Evolutionary conservation across 1,140 invertebrate genomes (phyloP).

Genomic region (Paralvinella palmiformis): DNA sequence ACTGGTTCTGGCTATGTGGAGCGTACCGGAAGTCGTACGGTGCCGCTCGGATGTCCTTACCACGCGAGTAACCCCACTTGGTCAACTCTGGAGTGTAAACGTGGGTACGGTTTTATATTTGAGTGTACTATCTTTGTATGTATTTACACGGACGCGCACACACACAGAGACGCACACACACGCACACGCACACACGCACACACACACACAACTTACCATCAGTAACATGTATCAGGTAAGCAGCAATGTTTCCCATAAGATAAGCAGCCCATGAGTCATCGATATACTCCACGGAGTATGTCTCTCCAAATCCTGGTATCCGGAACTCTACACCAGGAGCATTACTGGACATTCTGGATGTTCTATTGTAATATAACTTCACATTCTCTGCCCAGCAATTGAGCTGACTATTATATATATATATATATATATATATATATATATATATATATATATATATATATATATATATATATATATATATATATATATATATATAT

Average conservation of each 20-base stretch:
- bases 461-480: too few relatives aligned
- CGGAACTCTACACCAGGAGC: background rate
- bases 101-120: too few relatives aligned
- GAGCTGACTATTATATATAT: too few relatives aligned
- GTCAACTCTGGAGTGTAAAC: too few relatives aligned
- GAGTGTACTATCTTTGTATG: too few relatives aligned
- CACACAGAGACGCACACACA: too few relatives aligned
- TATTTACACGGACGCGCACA: too few relatives aligned
- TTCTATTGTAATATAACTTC: background rate
- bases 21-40: conserved; percentile 93
- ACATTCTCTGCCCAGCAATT: conserved; percentile 5
- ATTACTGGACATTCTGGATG: background rate
- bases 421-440: too few relatives aligned
- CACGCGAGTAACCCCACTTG: conserved; percentile 69
- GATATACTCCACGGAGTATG: background rate
- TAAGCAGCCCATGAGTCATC: conserved; percentile 2
- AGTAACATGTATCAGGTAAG: background rate
- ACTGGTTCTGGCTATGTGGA: conserved; percentile 66
- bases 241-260: background rate
- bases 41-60: conserved; percentile 73
- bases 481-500: too few relatives aligned
- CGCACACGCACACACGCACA: too few relatives aligned
- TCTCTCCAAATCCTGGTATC: background rate
- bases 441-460: too few relatives aligned
- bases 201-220: background rate